phyloP scores from a whole-genome alignment of 2,797 vertebrate genomes.

The Jordanella pulchra region DNA sequence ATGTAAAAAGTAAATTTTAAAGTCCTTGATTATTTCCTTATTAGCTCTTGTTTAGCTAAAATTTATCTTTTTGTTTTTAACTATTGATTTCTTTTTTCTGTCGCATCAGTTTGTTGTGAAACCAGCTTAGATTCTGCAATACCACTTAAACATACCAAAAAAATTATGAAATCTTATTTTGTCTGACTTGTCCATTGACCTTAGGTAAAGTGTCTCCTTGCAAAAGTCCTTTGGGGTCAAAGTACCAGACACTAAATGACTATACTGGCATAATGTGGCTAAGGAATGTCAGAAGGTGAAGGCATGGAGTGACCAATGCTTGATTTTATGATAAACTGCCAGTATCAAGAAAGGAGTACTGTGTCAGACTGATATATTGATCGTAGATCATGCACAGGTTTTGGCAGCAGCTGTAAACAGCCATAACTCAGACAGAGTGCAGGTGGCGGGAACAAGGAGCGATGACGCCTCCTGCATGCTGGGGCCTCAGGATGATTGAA shows the following conservation, averaged over 20 bases:
- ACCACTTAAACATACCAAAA: not conserved
- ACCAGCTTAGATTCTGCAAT: not conserved
- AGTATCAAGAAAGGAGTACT: slow-evolving; percentile 16
- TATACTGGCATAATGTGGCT: slow-evolving; percentile 3
- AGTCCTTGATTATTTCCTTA: not conserved
- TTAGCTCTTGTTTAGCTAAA: not conserved
- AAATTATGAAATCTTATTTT: slow-evolving; percentile 10
- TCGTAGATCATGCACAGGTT: slow-evolving; percentile 7
- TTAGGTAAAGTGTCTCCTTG: slow-evolving; percentile 3
- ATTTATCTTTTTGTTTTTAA: not conserved
- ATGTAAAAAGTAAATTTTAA: no score
- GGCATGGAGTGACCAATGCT: not conserved
- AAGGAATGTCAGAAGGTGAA: no score
- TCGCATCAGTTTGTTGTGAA: no score
- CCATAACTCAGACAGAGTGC: slow-evolving; percentile 22
- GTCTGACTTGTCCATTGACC: slow-evolving; percentile 16
- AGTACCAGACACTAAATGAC: slow-evolving; percentile 21
- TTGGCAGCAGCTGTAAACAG: slow-evolving; percentile 34
- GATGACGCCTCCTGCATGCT: slow-evolving; percentile 20
- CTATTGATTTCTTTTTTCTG: no score
- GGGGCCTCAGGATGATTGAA: slow-evolving; percentile 54
- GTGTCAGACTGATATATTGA: slow-evolving; percentile 35
- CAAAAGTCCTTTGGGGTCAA: slow-evolving; percentile 29
- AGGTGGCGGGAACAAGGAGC: slow-evolving; percentile 6
- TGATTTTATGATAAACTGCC: slow-evolving; percentile 29